phyloP scores from a whole-genome alignment of 1,140 invertebrate genomes.

The Heliconius hewitsoni region DNA sequence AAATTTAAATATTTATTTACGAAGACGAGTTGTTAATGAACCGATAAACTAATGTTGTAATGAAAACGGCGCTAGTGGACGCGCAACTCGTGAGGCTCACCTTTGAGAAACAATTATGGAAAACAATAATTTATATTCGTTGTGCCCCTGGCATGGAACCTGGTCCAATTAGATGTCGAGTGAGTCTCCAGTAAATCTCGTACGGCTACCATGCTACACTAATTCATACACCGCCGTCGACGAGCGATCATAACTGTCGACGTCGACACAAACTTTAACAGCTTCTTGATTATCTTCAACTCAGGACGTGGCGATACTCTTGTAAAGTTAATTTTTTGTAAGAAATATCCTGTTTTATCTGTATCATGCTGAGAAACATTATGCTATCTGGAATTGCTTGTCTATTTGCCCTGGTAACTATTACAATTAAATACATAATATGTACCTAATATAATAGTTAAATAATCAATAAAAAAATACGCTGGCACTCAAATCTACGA shows the following conservation, averaged over 20 bases:
- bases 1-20: neutral
- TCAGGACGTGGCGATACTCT: slow-evolving; percentile 45
- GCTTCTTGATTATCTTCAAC: slow-evolving; percentile 63
- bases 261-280: slow-evolving; percentile 64
- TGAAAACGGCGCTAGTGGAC: slow-evolving; percentile 50
- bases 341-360: too few species aligned
- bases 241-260: slow-evolving; percentile 64
- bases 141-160: slow-evolving; percentile 68
- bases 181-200: slow-evolving; percentile 74
- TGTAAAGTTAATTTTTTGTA: too few species aligned
- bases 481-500: too few species aligned
- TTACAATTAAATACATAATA: too few species aligned
- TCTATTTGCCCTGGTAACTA: too few species aligned
- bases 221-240: slow-evolving; percentile 73
- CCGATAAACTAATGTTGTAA: slow-evolving; percentile 34
- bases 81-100: slow-evolving; percentile 40
- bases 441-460: neutral
- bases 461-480: too few species aligned
- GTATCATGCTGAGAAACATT: too few species aligned
- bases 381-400: neutral
- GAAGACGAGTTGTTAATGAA: slow-evolving; percentile 1
- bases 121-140: slow-evolving; percentile 71
- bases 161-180: slow-evolving; percentile 70
- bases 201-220: slow-evolving; percentile 76
- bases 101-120: slow-evolving; percentile 74